Percentiles rank a stretch among this genome's conserved stretches.
Evolutionary conservation across 2,888 invertebrate species (phyloP).

Genomic region (Drosophila nigricruria): DNA sequence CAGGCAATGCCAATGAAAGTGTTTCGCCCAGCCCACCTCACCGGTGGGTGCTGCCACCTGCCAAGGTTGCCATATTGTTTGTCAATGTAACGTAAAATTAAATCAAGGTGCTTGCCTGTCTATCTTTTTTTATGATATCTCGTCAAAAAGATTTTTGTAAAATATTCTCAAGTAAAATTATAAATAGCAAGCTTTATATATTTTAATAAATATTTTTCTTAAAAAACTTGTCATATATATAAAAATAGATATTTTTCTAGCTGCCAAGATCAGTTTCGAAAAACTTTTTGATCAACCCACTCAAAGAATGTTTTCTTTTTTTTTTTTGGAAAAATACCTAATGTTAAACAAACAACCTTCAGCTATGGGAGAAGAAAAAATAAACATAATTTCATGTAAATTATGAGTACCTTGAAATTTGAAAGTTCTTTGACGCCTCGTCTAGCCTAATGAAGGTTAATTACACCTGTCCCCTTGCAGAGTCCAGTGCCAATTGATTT

Average conservation of each 20-base stretch:
- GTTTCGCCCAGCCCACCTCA: conserved; percentile 37
- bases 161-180: not conserved
- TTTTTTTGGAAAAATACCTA: conserved; percentile 21
- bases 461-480: conserved; percentile 64
- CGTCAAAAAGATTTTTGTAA: conserved; percentile 21
- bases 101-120: conserved; percentile 58
- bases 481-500: conserved; percentile 63
- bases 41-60: conserved; percentile 60
- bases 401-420: conserved; percentile 65
- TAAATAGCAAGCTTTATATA: not conserved
- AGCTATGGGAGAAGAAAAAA: conserved; percentile 44
- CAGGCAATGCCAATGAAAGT: conserved; percentile 73
- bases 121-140: conserved; percentile 50
- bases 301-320: conserved; percentile 1
- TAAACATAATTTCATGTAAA: conserved; percentile 58
- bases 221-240: conserved; percentile 6
- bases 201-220: not conserved
- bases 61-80: conserved; percentile 61
- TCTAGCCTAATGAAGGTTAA: conserved; percentile 57
- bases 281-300: conserved; percentile 48
- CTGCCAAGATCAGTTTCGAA: not conserved
- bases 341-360: conserved; percentile 61
- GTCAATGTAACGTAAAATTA: conserved; percentile 69
- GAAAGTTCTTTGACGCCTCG: conserved; percentile 57
- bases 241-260: conserved; percentile 7